These are phyloP conservation scores for Dicentrarchus labrax DNA, from an alignment of 2,113 vertebrate species.

Conservation along the genomic window DNA sequence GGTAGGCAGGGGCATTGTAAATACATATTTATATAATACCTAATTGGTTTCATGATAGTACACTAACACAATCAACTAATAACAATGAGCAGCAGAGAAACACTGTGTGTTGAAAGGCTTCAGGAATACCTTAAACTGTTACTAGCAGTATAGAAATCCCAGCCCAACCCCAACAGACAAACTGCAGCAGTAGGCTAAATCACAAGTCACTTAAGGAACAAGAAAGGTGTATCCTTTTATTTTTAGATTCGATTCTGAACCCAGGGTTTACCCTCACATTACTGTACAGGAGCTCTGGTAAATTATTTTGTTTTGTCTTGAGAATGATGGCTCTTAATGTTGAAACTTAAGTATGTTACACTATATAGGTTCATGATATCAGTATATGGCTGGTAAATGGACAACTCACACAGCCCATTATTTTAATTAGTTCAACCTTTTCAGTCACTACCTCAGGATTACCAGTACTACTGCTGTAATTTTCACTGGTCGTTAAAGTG, in stretches of 20 bases:
- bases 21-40: neutral
- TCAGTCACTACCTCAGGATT: conserved; percentile 5
- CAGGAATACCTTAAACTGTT: no score
- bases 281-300: no score
- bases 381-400: neutral
- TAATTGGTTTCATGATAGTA: neutral
- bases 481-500: neutral
- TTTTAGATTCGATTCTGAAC: neutral
- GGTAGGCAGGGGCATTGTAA: neutral
- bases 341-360: neutral
- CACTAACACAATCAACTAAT: neutral
- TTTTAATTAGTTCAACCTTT: conserved; percentile 7
- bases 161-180: no score
- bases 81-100: neutral
- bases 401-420: neutral
- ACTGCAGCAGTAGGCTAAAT: neutral
- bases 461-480: neutral
- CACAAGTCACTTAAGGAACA: no score
- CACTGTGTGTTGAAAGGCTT: no score
- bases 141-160: neutral
- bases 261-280: no score
- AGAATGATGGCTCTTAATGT: neutral
- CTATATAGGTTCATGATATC: neutral
- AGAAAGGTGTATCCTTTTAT: neutral
- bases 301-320: neutral